Percentiles rank a stretch among this genome's conserved stretches.
Conservation (phyloP, 23 tunicate species). For the Ciona savignyi region DNA sequence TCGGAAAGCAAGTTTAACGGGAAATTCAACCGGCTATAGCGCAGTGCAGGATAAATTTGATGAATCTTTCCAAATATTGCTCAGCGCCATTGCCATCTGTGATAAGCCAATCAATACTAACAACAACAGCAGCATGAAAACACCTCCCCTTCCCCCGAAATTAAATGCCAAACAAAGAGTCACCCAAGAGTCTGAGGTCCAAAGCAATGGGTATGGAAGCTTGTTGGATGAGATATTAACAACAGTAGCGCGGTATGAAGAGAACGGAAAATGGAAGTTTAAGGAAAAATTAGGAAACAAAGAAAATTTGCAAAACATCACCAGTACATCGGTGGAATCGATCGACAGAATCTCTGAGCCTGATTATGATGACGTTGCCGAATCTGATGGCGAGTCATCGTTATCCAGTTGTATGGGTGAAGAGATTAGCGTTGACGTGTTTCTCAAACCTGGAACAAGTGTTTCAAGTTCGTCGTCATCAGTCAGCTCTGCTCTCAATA, state of each 20-base stretch:
- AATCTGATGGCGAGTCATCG: conserved; percentile 27
- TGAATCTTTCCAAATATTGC: conserved; percentile 60
- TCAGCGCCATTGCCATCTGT: conserved; percentile 65
- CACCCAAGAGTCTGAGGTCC: background rate
- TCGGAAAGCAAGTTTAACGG: background rate
- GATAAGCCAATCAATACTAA: conserved; percentile 35
- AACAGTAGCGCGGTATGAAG: background rate
- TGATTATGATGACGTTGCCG: conserved; percentile 62
- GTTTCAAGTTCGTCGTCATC: conserved; percentile 1
- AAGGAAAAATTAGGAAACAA: background rate
- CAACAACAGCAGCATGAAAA: conserved; percentile 13
- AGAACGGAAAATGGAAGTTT: background rate
- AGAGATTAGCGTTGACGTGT: conserved; percentile 44
- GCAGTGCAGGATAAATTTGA: conserved; percentile 37
- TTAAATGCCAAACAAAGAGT: background rate
- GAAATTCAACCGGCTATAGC: background rate
- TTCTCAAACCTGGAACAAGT: background rate
- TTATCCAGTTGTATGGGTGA: conserved; percentile 12
- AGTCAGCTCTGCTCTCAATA: background rate
- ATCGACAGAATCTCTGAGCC: conserved; percentile 8
- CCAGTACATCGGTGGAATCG: no score
- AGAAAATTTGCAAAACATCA: no score
- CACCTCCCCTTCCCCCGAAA: background rate
- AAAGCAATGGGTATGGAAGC: conserved; percentile 1
- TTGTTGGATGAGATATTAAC: conserved; percentile 16